Conservation (phyloP, 2,797 vertebrate genomes). For the Neosalanx taihuensis region DNA sequence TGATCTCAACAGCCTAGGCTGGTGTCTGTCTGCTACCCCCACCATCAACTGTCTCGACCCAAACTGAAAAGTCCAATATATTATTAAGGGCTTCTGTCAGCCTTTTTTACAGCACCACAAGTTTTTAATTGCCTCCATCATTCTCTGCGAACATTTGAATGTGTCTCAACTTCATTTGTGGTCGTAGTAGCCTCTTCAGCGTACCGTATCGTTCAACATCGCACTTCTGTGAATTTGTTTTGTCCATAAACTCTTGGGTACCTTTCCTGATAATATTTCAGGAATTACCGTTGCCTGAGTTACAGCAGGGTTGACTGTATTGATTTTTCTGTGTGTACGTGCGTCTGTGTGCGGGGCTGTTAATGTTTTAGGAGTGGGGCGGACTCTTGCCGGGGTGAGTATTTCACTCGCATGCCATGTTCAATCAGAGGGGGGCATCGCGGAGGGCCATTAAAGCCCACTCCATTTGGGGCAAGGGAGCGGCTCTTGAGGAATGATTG, state of each 20-base stretch:
- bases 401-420: slow-evolving; percentile 43
- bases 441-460: slow-evolving; percentile 29
- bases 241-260: neutral
- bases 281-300: slow-evolving; percentile 9
- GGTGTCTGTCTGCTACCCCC: no score
- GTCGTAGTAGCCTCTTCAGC: neutral
- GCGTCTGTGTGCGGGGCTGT: neutral
- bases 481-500: slow-evolving; percentile 34
- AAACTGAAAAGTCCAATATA: neutral
- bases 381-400: slow-evolving; percentile 20
- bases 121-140: neutral
- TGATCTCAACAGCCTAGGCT: neutral
- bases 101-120: neutral
- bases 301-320: slow-evolving; percentile 17
- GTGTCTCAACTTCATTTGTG: neutral
- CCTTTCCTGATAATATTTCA: neutral
- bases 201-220: neutral
- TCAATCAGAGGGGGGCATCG: slow-evolving; percentile 36
- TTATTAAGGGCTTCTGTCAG: neutral
- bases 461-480: slow-evolving; percentile 30
- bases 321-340: slow-evolving; percentile 17
- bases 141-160: neutral
- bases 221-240: neutral
- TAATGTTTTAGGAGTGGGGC: slow-evolving; percentile 23
- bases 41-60: no score